Evolutionary conservation across 2,888 invertebrate genomes (phyloP).

Genomic region (Eristalinus sepulchralis): DNA sequence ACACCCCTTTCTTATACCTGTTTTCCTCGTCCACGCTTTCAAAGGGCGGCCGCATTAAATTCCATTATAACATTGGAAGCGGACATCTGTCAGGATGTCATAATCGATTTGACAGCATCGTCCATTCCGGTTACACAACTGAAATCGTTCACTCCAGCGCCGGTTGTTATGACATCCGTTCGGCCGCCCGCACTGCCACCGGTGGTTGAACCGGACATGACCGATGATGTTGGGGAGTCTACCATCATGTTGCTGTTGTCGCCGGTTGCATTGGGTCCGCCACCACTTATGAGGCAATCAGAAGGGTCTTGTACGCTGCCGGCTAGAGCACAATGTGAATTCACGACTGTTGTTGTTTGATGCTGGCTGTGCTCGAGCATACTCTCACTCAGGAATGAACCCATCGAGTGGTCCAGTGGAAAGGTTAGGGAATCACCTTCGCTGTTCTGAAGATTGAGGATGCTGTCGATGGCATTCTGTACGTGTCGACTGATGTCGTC

Average conservation of each 20-base stretch:
- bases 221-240: slow-evolving; percentile 73
- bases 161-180: slow-evolving; percentile 22
- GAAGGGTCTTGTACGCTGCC: slow-evolving; percentile 78
- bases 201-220: slow-evolving; percentile 72
- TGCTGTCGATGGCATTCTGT: slow-evolving; percentile 90
- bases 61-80: slow-evolving; percentile 67
- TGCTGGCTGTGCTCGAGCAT: slow-evolving; percentile 78
- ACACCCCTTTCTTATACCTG: slow-evolving; percentile 37
- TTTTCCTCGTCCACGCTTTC: slow-evolving; percentile 48
- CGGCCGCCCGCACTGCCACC: slow-evolving; percentile 49
- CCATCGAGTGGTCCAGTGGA: slow-evolving; percentile 78
- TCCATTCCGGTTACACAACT: slow-evolving; percentile 81
- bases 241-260: slow-evolving; percentile 75
- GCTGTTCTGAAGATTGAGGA: slow-evolving; percentile 85
- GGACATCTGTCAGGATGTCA: slow-evolving; percentile 81
- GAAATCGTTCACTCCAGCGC: slow-evolving; percentile 76
- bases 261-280: slow-evolving; percentile 73
- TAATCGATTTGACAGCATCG: slow-evolving; percentile 83
- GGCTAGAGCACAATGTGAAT: slow-evolving; percentile 54
- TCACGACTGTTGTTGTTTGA: slow-evolving; percentile 39
- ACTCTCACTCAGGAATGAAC: slow-evolving; percentile 79
- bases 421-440: slow-evolving; percentile 81
- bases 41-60: slow-evolving; percentile 68
- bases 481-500: slow-evolving; percentile 89
- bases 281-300: slow-evolving; percentile 79